Conservation (phyloP, 1,140 invertebrate genomes). For the Holotrichia oblita region DNA sequence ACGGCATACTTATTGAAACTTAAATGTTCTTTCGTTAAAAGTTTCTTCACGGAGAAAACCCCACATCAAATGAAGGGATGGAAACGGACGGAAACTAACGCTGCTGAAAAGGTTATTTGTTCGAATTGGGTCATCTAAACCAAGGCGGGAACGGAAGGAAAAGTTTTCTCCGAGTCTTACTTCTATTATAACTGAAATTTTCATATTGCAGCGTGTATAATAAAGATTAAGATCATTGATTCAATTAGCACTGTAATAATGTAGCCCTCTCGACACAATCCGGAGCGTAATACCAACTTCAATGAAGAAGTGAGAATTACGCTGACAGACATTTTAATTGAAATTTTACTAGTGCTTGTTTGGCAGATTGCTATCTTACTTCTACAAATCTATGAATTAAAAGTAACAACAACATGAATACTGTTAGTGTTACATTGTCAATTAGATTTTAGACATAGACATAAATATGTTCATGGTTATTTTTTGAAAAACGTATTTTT, state of each 20-base stretch:
- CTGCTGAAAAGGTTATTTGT: conserved; percentile 22
- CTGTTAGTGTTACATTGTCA: too few relatives aligned
- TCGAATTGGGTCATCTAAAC: conserved; percentile 22
- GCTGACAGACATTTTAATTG: not conserved
- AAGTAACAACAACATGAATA: too few relatives aligned
- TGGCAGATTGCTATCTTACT: not conserved
- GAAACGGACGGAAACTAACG: conserved; percentile 19
- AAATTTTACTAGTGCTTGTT: not conserved
- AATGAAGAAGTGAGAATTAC: not conserved
- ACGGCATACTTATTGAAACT: conserved; percentile 36
- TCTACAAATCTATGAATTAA: too few relatives aligned
- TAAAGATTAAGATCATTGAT: conserved; percentile 36
- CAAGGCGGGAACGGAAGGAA: not conserved
- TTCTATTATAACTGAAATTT: conserved; percentile 13
- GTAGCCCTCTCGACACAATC: conserved; percentile 1
- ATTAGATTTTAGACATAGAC: too few relatives aligned
- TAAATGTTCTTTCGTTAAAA: conserved; percentile 28
- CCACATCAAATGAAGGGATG: not conserved
- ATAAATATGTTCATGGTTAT: too few relatives aligned
- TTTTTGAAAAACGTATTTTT: too few relatives aligned
- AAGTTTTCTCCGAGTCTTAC: not conserved
- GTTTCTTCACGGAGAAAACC: not conserved
- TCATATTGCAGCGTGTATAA: not conserved
- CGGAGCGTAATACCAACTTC: not conserved
- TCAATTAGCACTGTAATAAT: conserved; percentile 33